Evolutionary conservation across 2,113 vertebrate genomes (phyloP).

Genomic region (Actenoides hombroni): DNA sequence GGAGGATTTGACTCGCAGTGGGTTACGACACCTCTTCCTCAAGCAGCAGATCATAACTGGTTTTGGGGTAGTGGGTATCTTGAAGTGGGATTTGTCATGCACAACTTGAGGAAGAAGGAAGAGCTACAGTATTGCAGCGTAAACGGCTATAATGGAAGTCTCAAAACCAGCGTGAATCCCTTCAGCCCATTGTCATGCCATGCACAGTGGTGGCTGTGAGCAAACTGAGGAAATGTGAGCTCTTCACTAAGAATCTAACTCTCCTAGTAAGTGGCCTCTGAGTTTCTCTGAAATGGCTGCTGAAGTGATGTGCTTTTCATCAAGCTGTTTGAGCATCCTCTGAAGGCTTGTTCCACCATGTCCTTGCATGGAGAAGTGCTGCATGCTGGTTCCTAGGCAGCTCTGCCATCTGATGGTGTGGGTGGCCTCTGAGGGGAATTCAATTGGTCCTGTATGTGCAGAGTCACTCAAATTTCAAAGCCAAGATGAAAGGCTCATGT

Average conservation of each 20-base stretch:
- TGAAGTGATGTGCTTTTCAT: background rate
- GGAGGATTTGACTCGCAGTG: background rate
- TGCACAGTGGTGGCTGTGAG: background rate
- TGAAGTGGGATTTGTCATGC: rapidly evolving
- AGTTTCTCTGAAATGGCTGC: rapidly evolving
- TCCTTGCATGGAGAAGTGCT: rapidly evolving
- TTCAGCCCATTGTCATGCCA: rapidly evolving
- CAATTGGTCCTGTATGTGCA: rapidly evolving
- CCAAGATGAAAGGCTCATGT: rapidly evolving
- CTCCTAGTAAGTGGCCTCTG: no score
- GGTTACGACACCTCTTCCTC: background rate
- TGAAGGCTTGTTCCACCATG: rapidly evolving
- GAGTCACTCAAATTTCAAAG: background rate
- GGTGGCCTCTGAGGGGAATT: no score
- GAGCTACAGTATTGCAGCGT: no score
- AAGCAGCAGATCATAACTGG: background rate
- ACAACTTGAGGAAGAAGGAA: background rate
- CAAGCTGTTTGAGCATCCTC: background rate
- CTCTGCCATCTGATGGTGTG: background rate
- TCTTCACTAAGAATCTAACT: background rate
- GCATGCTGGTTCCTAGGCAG: background rate
- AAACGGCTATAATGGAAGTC: background rate
- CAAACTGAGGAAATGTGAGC: no score
- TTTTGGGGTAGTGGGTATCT: rapidly evolving
- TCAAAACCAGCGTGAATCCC: background rate